Evolutionary conservation across 2,888 invertebrate genomes (phyloP), one percentile per base, ranked within the genome.

Genomic region (Gastrophysa polygoni): DNA sequence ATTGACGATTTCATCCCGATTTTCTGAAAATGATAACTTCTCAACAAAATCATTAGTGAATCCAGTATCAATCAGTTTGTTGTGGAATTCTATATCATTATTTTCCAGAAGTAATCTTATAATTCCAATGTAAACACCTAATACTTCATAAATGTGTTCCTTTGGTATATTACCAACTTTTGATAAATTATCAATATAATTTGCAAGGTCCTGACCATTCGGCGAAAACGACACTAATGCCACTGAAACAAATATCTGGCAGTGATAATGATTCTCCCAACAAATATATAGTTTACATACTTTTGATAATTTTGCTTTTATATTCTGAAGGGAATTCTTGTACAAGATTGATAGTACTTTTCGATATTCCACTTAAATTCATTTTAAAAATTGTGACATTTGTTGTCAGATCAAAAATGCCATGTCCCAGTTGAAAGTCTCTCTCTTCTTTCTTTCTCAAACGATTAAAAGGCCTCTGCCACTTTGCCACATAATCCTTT

Each of bases 31-130:
- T 4, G 78, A 77, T 50, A 78, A 68, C 16, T 70, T 71, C 48
- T 74, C 70, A 4, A 78, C 63, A 66, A 78, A 78, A n/a, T 69
- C 68, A 38, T 64, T 61, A n/a, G 72, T 66, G 65, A 77, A 78
- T 11, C 78, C 78, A 7, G 70, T 61, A 50, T 74, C 72, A 7
- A 62, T 11, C 51, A 79, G 59, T 46, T 63, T 72, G 28, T 66
- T 66, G 38, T 68, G 65, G 62, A 77, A 78, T 59, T 78, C 78
- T 56, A 73, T 73, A 58, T 75, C 73, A 56, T 59, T 70, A 24
- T 49, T 66, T 52, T 68, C 68, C 18, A 74, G 57, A 67, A 75
- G 76, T 1, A 70, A 59, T 51, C 62, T 66, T 18, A 77, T 47
- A 29, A 78, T 67, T 38, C 63, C 62, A 44, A 76, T 68, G 55